phyloP scores from a whole-genome alignment of 2,797 vertebrate species.

The Syngnathus acus region DNA sequence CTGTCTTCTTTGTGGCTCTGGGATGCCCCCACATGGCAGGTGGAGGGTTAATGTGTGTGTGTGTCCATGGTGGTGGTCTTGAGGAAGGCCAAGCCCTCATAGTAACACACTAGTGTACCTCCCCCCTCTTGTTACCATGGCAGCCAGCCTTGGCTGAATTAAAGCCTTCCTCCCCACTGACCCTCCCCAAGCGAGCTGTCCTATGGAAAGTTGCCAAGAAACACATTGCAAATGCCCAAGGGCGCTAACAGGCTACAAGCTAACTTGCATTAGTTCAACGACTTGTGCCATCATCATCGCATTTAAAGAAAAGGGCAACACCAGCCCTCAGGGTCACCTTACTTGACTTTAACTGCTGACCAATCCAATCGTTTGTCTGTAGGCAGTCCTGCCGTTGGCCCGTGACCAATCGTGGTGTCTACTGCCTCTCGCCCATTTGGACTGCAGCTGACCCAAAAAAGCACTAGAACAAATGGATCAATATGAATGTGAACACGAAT shows the following conservation, averaged over 20 bases:
- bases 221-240: background rate
- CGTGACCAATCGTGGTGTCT: too few relatives aligned
- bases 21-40: background rate
- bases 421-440: too few relatives aligned
- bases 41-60: background rate
- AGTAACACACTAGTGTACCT: slow-evolving; percentile 24
- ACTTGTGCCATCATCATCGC: background rate
- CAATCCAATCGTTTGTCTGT: too few relatives aligned
- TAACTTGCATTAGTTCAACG: background rate
- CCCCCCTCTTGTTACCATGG: slow-evolving; percentile 48
- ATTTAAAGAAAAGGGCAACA: background rate
- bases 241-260: background rate
- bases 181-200: background rate
- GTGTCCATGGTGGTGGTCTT: background rate
- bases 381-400: too few relatives aligned
- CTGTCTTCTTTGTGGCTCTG: background rate
- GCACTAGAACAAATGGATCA: too few relatives aligned
- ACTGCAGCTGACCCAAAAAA: too few relatives aligned
- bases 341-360: background rate
- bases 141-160: slow-evolving; percentile 36
- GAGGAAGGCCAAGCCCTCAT: slow-evolving; percentile 1
- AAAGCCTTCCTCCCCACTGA: slow-evolving; percentile 10
- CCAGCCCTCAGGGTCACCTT: background rate
- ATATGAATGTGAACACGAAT: too few relatives aligned
- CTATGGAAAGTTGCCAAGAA: background rate